These are phyloP conservation scores for Phenganax marumi DNA, from an alignment of 92 coral and sea anemone genomes.

Conservation along the genomic window DNA sequence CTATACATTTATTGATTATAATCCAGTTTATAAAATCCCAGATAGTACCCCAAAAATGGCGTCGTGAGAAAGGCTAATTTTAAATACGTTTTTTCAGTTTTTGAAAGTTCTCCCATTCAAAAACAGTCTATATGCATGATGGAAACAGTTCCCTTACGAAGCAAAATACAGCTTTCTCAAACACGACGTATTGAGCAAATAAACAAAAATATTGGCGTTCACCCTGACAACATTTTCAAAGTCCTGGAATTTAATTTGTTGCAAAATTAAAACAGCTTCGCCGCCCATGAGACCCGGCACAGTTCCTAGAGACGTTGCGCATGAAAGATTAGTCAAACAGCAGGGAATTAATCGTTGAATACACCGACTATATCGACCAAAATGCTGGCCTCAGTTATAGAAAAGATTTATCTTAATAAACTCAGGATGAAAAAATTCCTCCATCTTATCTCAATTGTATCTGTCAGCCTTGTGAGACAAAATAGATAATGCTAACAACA, in stretches of 20 bases:
- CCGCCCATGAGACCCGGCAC: background rate
- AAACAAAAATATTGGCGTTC: background rate
- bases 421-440: too few relatives aligned
- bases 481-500: too few relatives aligned
- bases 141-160: background rate
- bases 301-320: background rate
- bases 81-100: too few relatives aligned
- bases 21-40: too few relatives aligned
- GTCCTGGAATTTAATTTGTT: background rate
- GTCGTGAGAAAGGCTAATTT: too few relatives aligned
- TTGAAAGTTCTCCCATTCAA: too few relatives aligned
- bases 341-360: background rate
- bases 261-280: background rate
- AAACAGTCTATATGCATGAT: too few relatives aligned
- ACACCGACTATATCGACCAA: too few relatives aligned
- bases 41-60: too few relatives aligned
- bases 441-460: background rate
- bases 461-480: background rate
- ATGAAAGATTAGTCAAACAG: background rate
- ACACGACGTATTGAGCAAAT: background rate
- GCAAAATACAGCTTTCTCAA: background rate
- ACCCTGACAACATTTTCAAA: background rate
- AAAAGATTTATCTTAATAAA: too few relatives aligned
- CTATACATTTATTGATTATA: too few relatives aligned
- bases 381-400: too few relatives aligned